A percentile compares a stretch with the other conserved stretches of the same genome.
Evolutionary conservation across 2,113 vertebrate genomes (phyloP).

Genomic region (Panurus biarmicus): DNA sequence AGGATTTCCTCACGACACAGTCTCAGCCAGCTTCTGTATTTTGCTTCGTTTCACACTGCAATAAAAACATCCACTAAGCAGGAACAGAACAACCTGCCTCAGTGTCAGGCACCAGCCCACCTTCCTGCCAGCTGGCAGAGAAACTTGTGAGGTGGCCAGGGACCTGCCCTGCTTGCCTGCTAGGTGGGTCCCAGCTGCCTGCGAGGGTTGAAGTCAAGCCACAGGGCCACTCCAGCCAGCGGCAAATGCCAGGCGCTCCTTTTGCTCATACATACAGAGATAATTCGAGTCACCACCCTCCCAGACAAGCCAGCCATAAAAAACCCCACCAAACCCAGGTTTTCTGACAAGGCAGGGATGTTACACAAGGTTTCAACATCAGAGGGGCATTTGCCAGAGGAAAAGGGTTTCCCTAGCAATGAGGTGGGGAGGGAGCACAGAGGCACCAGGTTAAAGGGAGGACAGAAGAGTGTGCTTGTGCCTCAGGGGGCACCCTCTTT

Average conservation of each 20-base stretch:
- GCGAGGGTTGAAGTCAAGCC: not conserved
- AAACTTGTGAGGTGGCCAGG: not conserved
- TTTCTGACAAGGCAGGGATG: not conserved
- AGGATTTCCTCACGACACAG: conserved; percentile 20
- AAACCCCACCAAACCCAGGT: not conserved
- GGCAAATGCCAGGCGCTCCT: not conserved
- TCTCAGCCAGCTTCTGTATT: not conserved
- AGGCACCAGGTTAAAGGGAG: not conserved
- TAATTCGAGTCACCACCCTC: not conserved
- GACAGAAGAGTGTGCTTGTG: rapidly evolving
- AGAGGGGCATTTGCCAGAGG: not conserved
- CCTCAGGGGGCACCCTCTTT: not conserved
- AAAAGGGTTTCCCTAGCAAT: not conserved
- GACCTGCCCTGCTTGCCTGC: not conserved
- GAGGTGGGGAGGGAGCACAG: not conserved
- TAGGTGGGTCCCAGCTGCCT: not conserved
- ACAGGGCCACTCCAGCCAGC: not conserved
- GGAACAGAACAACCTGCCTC: not conserved
- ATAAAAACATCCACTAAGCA: not conserved
- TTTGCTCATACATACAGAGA: rapidly evolving
- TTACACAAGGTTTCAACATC: not conserved
- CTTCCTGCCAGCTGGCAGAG: not conserved
- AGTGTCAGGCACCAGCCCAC: not conserved
- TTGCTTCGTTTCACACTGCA: not conserved
- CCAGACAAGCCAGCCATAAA: not conserved